phyloP scores from a whole-genome alignment of 1,140 invertebrate genomes.

The Drosophila ogumai region DNA sequence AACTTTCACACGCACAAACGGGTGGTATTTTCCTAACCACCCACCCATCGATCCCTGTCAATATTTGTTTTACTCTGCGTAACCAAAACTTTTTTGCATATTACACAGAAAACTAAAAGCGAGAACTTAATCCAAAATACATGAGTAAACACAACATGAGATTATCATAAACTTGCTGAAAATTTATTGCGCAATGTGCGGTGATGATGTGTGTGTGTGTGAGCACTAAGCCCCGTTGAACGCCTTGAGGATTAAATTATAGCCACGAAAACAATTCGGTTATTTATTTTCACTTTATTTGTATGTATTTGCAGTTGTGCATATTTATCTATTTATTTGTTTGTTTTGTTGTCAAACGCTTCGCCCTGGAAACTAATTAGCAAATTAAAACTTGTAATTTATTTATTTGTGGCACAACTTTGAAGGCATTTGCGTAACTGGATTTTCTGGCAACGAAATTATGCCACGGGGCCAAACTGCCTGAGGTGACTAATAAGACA shows the following conservation, averaged over 20 bases:
- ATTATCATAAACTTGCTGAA: conserved; percentile 46
- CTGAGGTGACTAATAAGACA: conserved; percentile 13
- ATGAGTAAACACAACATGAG: conserved; percentile 55
- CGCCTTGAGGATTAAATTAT: conserved; percentile 41
- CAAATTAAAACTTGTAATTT: conserved; percentile 54
- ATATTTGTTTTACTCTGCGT: conserved; percentile 27
- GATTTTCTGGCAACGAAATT: conserved; percentile 23
- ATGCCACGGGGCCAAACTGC: conserved; percentile 9
- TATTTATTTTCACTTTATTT: conserved; percentile 33
- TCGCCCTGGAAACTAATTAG: conserved; percentile 45
- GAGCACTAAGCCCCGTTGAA: conserved; percentile 31
- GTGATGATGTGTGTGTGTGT: neutral
- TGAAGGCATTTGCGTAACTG: conserved; percentile 29
- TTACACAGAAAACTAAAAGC: conserved; percentile 43
- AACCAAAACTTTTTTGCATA: conserved; percentile 43
- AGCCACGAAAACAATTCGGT: conserved; percentile 32
- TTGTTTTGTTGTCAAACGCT: conserved; percentile 36
- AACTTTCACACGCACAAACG: conserved; percentile 31
- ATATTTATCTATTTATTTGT: conserved; percentile 40
- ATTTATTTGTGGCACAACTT: conserved; percentile 45
- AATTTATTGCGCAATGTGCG: conserved; percentile 39
- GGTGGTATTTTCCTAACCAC: neutral
- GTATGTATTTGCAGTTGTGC: neutral
- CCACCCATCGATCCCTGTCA: conserved; percentile 36
- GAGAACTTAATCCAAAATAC: conserved; percentile 54